phyloP scores from a whole-genome alignment of 1,140 invertebrate species.

The Pogonomyrmex californicus region DNA sequence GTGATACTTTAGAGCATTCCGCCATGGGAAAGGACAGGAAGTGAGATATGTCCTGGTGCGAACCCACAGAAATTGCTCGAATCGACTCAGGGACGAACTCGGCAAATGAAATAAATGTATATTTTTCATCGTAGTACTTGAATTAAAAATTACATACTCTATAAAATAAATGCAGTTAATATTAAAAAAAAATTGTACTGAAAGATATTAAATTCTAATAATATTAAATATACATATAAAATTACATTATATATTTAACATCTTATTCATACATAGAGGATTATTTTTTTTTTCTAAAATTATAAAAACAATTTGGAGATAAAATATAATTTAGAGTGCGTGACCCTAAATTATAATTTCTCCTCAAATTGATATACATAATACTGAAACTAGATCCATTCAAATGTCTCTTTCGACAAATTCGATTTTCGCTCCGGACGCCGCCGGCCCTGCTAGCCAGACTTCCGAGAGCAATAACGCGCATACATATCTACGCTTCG shows the following conservation, averaged over 20 bases:
- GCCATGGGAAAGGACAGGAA: constrained; percentile 30
- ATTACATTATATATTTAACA: no score
- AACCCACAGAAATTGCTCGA: background rate
- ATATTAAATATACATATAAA: background rate
- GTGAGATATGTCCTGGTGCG: background rate
- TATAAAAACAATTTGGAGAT: background rate
- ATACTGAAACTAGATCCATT: no score
- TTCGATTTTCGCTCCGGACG: background rate
- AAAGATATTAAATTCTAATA: background rate
- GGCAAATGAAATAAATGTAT: background rate
- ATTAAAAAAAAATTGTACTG: background rate
- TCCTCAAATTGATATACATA: no score
- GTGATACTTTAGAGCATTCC: constrained; percentile 23
- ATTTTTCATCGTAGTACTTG: background rate
- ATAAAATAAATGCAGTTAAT: background rate
- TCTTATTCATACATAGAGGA: no score
- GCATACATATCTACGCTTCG: constrained; percentile 10
- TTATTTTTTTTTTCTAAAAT: background rate
- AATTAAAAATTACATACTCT: background rate
- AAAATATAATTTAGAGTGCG: background rate
- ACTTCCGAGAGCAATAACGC: constrained; percentile 17
- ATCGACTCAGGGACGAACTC: background rate
- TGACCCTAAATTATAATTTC: background rate
- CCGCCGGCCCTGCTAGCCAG: background rate
- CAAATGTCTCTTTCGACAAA: background rate